These are phyloP conservation scores for Battus philenor DNA, from an alignment of 1,140 invertebrate genomes.

Conservation along the genomic window DNA sequence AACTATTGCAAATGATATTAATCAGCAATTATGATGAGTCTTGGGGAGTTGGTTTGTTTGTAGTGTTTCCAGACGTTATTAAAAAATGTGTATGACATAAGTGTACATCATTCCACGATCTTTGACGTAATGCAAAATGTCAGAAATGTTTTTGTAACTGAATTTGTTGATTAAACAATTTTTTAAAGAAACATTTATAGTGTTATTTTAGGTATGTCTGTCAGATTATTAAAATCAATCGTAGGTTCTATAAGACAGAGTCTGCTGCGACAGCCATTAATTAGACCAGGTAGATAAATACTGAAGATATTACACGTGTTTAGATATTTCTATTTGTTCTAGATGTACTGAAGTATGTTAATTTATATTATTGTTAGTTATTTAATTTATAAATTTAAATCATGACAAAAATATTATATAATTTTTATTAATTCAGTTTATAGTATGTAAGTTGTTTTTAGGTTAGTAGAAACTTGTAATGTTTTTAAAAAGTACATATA, in stretches of 20 bases:
- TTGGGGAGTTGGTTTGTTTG: no score
- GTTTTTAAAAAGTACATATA: no score
- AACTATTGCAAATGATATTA: no score
- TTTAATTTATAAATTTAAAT: constrained; percentile 2
- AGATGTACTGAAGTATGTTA: no score
- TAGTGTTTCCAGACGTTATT: no score
- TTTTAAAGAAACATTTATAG: constrained; percentile 7
- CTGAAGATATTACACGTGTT: constrained; percentile 24
- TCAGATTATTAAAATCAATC: constrained; percentile 51
- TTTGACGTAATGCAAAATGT: no score
- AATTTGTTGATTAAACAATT: background rate
- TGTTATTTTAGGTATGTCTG: constrained; percentile 53
- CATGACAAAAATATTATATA: background rate
- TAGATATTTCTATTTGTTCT: constrained; percentile 4
- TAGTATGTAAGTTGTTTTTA: no score
- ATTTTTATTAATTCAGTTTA: background rate
- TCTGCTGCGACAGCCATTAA: constrained; percentile 38
- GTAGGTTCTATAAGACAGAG: constrained; percentile 46
- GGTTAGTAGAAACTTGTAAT: no score
- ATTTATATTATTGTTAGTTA: background rate
- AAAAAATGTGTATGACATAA: no score
- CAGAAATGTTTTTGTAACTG: no score
- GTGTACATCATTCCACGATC: no score
- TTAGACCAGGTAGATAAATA: constrained; percentile 46
- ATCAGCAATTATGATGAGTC: no score